Base-by-base conservation (phyloP, 2,113 vertebrate species). In the Romanogobio albipinnatus region DNA sequence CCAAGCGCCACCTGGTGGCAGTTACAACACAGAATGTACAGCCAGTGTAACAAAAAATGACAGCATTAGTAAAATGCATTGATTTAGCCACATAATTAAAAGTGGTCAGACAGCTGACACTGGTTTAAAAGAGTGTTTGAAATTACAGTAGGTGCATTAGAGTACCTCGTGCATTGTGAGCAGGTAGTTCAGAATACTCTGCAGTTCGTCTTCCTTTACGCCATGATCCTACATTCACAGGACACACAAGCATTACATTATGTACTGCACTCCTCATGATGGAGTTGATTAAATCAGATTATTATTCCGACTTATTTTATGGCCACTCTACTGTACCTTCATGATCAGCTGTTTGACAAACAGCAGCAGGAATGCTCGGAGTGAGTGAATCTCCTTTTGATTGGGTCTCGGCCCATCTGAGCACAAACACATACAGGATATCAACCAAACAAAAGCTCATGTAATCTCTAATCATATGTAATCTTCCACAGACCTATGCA, bases 121-220 rank as follows among this genome's bases (percentile, higher is more conserved):
- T n/a, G 33, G 33, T 64, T 53, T 33, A 29, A 49, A 14, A 24
- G 22, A 13, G 10, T 15, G 29, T 64, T 58, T 66, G 61, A 49
- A 45, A 26, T 26, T 0, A 15, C 2, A 9, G 45, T 45, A 29
- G 4, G 19, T 66, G 58, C 45, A 56, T 66, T 10, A 29, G 1
- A 85, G 90, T 96, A 99, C 98, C 97, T 99, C 98, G 4, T 99
- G 98, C 90, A 99, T 97, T 75, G 98, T 99, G 56, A 99, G 96
- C 64, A 99, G 94, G 83, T 98, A 99, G 94, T 97, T 99, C 81
- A 99, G 95, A 92, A 99, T 97, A 85, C 97, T 97, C 92, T 99
- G 98, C 7, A 99, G 93, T 90, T 99, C 98, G 77, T 99, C 98
- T 91, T 98, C 97, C 90, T 99, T 99, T 79, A 99, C 96, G 19